Percentiles rank a stretch among this genome's conserved stretches.
Conservation (phyloP, 2,797 vertebrate genomes). For the Tarsius wallacei region DNA sequence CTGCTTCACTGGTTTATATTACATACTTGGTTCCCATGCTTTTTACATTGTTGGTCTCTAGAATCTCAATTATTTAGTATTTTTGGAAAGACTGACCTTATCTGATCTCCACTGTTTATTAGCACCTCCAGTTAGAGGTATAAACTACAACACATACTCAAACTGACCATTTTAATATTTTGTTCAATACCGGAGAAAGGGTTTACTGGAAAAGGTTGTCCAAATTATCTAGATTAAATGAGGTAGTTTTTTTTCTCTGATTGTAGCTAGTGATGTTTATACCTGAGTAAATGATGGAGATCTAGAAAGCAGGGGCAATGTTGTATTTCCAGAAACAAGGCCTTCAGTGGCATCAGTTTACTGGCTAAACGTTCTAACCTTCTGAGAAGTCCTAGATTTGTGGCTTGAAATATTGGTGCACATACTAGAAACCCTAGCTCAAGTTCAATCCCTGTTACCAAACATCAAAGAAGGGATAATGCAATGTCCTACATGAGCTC, state of each 20-base stretch:
- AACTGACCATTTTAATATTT: background rate
- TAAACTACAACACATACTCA: background rate
- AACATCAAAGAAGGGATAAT: background rate
- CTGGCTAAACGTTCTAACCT: background rate
- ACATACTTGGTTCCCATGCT: background rate
- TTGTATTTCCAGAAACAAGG: background rate
- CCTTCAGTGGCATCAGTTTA: background rate
- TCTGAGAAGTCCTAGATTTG: background rate
- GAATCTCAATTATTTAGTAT: background rate
- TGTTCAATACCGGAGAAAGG: background rate
- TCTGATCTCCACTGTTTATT: background rate
- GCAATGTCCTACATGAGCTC: background rate
- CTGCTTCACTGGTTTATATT: background rate
- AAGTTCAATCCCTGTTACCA: background rate
- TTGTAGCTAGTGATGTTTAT: background rate
- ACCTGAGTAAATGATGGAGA: background rate
- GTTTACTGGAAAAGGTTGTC: background rate
- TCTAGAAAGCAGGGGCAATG: background rate
- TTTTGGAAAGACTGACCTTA: constrained; percentile 8
- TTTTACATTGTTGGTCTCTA: background rate
- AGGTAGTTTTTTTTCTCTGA: background rate
- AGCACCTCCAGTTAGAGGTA: background rate
- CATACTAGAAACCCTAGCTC: background rate
- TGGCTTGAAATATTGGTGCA: background rate
- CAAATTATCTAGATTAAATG: background rate